Conservation (phyloP, 1,140 invertebrate genomes). For the Lordiphosa clarofinis region DNA sequence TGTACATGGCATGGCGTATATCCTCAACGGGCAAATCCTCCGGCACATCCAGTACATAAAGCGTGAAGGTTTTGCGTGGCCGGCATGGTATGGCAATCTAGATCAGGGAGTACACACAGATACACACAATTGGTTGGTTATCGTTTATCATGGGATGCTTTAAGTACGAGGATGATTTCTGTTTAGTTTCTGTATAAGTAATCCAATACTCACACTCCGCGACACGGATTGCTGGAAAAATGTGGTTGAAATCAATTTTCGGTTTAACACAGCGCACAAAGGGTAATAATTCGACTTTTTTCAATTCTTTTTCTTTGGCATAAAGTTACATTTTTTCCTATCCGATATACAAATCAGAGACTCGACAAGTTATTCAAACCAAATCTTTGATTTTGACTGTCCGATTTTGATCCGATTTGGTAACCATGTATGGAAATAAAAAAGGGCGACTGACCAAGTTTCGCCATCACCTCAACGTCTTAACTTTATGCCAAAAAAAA, state of each 20-base stretch:
- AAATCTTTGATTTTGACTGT: too few relatives aligned
- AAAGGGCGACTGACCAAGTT: too few relatives aligned
- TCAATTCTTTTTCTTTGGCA: slow-evolving; percentile 5
- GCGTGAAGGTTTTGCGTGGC: slow-evolving; percentile 89
- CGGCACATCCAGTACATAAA: slow-evolving; percentile 89
- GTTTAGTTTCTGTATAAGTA: slow-evolving; percentile 2
- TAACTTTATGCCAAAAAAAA: too few relatives aligned
- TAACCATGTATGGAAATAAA: too few relatives aligned
- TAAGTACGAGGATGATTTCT: slow-evolving; percentile 4
- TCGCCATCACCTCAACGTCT: too few relatives aligned
- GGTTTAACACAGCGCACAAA: slow-evolving; percentile 27
- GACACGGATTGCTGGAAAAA: slow-evolving; percentile 74
- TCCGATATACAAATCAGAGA: too few relatives aligned
- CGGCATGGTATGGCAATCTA: slow-evolving; percentile 90
- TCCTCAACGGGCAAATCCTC: slow-evolving; percentile 91
- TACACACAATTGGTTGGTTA: not conserved
- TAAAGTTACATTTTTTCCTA: too few relatives aligned
- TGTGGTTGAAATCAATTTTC: slow-evolving; percentile 57
- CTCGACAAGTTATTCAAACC: too few relatives aligned
- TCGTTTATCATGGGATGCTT: too few relatives aligned
- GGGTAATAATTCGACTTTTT: slow-evolving; percentile 13
- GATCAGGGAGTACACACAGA: slow-evolving; percentile 3
- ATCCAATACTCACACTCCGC: slow-evolving; percentile 63
- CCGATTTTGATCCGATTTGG: too few relatives aligned
- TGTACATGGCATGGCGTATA: slow-evolving; percentile 88